phyloP scores from a whole-genome alignment of 1,140 invertebrate genomes.

The Marisa cornuarietis region DNA sequence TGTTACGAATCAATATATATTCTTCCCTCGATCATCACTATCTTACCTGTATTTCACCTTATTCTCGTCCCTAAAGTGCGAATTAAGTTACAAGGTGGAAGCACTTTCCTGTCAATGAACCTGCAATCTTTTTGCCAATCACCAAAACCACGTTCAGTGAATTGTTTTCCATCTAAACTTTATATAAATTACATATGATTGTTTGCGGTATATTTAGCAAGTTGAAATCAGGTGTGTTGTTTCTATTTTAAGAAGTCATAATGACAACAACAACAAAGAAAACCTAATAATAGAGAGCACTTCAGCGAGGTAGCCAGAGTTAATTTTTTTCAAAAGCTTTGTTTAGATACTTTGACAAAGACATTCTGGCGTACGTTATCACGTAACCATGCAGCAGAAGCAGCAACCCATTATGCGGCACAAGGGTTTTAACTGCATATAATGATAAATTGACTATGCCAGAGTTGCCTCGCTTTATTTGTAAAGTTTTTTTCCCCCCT shows the following conservation, averaged over 20 bases:
- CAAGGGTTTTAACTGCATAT: neutral
- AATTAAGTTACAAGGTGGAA: neutral
- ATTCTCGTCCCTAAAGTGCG: neutral
- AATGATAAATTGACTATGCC: no score
- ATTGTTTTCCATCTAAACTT: neutral
- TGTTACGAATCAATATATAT: no score
- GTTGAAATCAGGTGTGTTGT: neutral
- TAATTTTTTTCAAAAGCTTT: neutral
- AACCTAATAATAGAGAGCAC: neutral
- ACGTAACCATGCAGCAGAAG: neutral
- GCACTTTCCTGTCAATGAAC: neutral
- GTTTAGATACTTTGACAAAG: neutral
- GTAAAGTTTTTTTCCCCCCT: no score
- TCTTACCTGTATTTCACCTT: no score
- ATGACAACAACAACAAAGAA: neutral
- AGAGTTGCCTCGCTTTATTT: neutral
- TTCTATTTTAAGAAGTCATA: neutral
- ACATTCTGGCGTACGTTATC: neutral
- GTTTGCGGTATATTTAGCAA: neutral
- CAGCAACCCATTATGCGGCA: neutral
- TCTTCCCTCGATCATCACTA: no score
- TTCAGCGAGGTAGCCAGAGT: neutral
- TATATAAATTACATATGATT: neutral
- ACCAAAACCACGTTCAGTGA: neutral
- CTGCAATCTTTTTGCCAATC: neutral